Evolutionary conservation across 2,797 vertebrate genomes (phyloP).

Genomic region (Xenops minutus): DNA sequence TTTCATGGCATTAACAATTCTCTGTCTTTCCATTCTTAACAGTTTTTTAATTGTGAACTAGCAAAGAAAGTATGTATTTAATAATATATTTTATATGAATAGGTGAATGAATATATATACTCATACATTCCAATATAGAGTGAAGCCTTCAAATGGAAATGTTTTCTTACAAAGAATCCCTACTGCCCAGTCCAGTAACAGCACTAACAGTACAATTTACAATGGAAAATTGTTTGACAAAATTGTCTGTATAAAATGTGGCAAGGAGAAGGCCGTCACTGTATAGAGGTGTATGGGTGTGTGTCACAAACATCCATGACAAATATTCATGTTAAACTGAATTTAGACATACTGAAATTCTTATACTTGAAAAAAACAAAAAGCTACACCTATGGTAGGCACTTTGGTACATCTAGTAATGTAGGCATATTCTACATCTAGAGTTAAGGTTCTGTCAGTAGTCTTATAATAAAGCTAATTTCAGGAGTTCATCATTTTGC

Average conservation of each 20-base stretch:
- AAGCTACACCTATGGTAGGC: constrained; percentile 61
- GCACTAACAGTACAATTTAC: background rate
- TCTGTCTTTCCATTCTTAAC: background rate
- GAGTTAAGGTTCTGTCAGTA: constrained; percentile 53
- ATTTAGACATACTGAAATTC: constrained; percentile 27
- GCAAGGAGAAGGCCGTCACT: background rate
- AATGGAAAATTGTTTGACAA: background rate
- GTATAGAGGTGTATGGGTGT: background rate
- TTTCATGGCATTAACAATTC: background rate
- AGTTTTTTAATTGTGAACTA: background rate
- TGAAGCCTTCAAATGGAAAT: constrained; percentile 10
- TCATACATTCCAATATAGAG: constrained; percentile 17
- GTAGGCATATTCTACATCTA: constrained; percentile 55
- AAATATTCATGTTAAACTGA: background rate
- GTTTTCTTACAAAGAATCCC: background rate
- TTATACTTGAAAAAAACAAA: constrained; percentile 6
- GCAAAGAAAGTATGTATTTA: constrained; percentile 1
- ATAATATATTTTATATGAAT: background rate
- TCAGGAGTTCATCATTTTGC: background rate
- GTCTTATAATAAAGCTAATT: constrained; percentile 52
- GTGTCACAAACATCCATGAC: background rate
- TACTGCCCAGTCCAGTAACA: background rate
- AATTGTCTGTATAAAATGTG: background rate
- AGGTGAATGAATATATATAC: background rate
- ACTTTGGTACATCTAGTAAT: constrained; percentile 69